Evolutionary conservation across 2,113 vertebrate species (phyloP).

Genomic region (Mormoops blainvillei): DNA sequence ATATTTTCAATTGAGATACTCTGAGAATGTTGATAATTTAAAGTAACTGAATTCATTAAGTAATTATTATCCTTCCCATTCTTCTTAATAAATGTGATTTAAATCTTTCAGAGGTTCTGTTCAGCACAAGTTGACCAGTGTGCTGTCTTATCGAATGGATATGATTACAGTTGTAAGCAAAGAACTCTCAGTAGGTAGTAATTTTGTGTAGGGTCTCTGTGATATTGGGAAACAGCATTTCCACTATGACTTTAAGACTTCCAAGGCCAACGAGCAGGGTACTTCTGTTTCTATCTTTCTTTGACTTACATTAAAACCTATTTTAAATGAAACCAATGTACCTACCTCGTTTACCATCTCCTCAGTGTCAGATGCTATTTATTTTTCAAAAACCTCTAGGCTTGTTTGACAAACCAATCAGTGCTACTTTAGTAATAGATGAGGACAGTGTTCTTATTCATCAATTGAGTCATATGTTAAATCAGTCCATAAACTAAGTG

Average conservation of each 20-base stretch:
- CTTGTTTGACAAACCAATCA: background rate
- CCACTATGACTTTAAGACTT: background rate
- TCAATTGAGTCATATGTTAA: background rate
- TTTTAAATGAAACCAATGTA: background rate
- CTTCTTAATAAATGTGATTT: conserved; percentile 37
- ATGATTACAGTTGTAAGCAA: background rate
- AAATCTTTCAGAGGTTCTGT: background rate
- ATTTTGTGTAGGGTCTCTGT: background rate
- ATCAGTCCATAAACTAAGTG: background rate
- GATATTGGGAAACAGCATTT: background rate
- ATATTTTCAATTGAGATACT: background rate
- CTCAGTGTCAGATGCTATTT: background rate
- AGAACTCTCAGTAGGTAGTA: background rate
- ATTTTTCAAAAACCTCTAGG: background rate
- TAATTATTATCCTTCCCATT: background rate
- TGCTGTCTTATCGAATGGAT: background rate
- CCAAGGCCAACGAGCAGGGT: background rate
- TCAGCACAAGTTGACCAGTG: background rate
- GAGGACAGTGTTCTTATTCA: background rate
- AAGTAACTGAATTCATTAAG: background rate
- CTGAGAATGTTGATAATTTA: background rate
- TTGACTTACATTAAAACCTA: background rate
- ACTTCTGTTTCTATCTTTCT: background rate
- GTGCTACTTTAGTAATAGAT: conserved; percentile 33
- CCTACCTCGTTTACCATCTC: background rate